These are phyloP conservation scores for Amiota minor DNA, from an alignment of 2,888 invertebrate genomes.

Conservation along the genomic window DNA sequence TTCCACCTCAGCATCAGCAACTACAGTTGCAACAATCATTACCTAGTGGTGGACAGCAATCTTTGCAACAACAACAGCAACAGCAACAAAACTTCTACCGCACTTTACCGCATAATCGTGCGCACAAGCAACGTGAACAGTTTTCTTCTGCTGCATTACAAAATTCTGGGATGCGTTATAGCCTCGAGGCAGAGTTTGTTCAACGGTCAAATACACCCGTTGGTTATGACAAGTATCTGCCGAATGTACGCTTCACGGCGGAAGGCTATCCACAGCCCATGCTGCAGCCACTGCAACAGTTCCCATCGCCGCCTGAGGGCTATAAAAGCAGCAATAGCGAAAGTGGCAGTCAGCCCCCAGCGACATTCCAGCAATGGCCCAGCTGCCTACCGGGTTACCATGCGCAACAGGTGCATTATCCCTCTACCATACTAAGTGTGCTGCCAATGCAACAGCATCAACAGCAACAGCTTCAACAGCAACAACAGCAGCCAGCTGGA, in stretches of 20 bases:
- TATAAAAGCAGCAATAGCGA: conserved; percentile 75
- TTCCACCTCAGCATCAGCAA: conserved; percentile 46
- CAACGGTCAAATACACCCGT: conserved; percentile 75
- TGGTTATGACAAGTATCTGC: conserved; percentile 75
- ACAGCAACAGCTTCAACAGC: conserved; percentile 35
- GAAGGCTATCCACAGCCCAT: conserved; percentile 82
- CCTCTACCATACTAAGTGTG: conserved; percentile 55
- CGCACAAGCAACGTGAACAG: conserved; percentile 66
- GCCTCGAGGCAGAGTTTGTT: conserved; percentile 80
- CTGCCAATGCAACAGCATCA: conserved; percentile 33
- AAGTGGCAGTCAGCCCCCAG: conserved; percentile 34
- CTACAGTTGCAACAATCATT: conserved; percentile 53
- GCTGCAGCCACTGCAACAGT: conserved; percentile 70
- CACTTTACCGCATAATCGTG: conserved; percentile 83
- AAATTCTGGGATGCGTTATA: conserved; percentile 76
- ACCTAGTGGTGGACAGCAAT: conserved; percentile 45
- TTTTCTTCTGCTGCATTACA: conserved; percentile 73
- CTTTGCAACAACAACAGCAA: conserved; percentile 54
- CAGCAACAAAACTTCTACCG: conserved; percentile 78
- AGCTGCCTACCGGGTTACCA: conserved; percentile 75
- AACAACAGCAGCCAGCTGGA: background rate
- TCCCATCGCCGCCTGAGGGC: conserved; percentile 82
- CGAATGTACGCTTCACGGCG: conserved; percentile 82
- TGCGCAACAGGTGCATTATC: conserved; percentile 70
- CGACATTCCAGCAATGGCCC: conserved; percentile 75